Conservation (phyloP, 2,797 vertebrate species). For the Tauraco hartlaubi region DNA sequence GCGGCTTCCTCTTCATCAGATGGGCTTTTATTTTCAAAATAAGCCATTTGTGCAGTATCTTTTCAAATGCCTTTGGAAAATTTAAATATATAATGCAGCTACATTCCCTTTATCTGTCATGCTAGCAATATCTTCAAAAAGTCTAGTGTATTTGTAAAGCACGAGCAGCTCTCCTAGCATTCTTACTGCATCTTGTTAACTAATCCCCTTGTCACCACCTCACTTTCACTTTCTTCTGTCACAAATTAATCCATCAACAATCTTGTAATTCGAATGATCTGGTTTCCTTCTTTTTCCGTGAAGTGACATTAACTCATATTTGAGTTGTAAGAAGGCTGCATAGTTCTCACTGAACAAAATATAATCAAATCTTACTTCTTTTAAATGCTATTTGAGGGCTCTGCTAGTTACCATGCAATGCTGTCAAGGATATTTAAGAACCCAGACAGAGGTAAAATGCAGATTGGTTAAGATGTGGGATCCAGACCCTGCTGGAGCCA, state of each 20-base stretch:
- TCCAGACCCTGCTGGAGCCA: not conserved
- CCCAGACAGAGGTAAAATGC: not conserved
- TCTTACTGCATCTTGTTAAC: slow-evolving; percentile 59
- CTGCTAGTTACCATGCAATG: not conserved
- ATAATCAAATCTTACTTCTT: slow-evolving; percentile 47
- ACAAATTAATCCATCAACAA: slow-evolving; percentile 61
- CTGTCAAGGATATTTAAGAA: not conserved
- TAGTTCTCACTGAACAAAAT: slow-evolving; percentile 33
- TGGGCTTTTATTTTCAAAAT: slow-evolving; percentile 73
- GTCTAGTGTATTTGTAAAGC: slow-evolving; percentile 45
- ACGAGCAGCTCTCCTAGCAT: slow-evolving; percentile 49
- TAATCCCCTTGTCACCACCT: slow-evolving; percentile 63
- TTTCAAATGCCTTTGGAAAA: slow-evolving; percentile 64
- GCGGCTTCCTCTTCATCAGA: not conserved
- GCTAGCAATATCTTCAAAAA: slow-evolving; percentile 60
- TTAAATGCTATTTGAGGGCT: slow-evolving; percentile 1
- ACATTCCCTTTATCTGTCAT: slow-evolving; percentile 60
- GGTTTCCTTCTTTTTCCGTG: slow-evolving; percentile 21
- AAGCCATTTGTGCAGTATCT: slow-evolving; percentile 47
- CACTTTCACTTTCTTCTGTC: slow-evolving; percentile 58
- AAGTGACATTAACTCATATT: slow-evolving; percentile 51
- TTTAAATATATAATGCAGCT: slow-evolving; percentile 64
- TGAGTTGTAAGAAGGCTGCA: slow-evolving; percentile 46
- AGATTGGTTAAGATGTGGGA: not conserved
- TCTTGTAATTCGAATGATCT: slow-evolving; percentile 71